These are phyloP conservation scores for Calyptommatus sinebrachiatus DNA, from an alignment of 2,113 vertebrate species.

Conservation along the genomic window DNA sequence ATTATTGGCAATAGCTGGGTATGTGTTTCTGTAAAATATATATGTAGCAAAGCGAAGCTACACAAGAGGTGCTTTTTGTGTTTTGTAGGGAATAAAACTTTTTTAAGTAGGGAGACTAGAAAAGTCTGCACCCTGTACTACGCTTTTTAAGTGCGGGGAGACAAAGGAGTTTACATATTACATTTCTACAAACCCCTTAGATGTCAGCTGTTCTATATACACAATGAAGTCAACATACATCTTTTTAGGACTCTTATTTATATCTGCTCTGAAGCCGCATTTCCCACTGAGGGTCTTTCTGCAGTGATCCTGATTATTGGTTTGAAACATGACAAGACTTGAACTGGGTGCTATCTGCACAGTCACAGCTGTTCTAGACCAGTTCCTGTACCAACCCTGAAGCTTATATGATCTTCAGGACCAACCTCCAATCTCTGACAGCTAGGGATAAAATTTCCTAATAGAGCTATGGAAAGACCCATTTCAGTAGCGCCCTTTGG, in stretches of 20 bases:
- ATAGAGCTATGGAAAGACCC: too few species aligned
- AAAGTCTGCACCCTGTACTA: not conserved
- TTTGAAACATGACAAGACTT: too few species aligned
- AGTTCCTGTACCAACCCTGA: too few species aligned
- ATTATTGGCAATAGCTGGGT: not conserved
- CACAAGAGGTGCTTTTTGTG: not conserved
- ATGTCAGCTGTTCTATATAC: not conserved
- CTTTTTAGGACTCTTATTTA: slow-evolving; percentile 13
- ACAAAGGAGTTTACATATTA: not conserved
- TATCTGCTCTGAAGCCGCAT: not conserved
- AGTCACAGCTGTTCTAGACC: too few species aligned
- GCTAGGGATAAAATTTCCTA: too few species aligned
- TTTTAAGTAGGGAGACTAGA: not conserved
- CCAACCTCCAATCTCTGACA: too few species aligned
- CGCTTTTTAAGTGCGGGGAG: not conserved
- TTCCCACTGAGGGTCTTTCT: too few species aligned
- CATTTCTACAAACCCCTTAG: not conserved
- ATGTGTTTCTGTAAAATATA: not conserved
- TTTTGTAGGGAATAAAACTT: not conserved
- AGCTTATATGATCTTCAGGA: too few species aligned
- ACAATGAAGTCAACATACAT: not conserved
- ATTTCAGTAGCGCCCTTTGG: too few species aligned
- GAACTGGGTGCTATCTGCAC: too few species aligned
- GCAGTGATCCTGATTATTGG: too few species aligned
- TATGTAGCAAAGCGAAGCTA: not conserved